These are phyloP conservation scores for Drosophila chauvacae DNA, from an alignment of 1,140 invertebrate species.

Conservation along the genomic window DNA sequence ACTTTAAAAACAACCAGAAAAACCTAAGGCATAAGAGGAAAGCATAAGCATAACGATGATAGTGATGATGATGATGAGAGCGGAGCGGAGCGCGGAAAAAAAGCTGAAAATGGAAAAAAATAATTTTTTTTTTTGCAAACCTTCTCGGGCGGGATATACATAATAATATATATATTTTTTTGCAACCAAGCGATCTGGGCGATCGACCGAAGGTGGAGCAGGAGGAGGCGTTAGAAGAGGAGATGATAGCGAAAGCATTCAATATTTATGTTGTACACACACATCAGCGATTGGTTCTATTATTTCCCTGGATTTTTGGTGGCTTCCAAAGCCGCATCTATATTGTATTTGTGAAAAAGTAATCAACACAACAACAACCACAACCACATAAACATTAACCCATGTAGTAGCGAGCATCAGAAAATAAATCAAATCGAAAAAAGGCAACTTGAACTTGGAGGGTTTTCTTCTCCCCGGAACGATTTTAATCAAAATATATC, in stretches of 20 bases:
- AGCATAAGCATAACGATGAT: neutral
- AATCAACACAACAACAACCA: neutral
- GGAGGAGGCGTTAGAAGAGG: neutral
- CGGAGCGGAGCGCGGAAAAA: neutral
- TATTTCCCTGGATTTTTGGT: slow-evolving; percentile 1
- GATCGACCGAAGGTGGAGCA: neutral
- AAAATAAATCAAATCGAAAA: slow-evolving; percentile 30
- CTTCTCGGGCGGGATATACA: slow-evolving; percentile 52
- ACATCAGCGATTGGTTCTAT: slow-evolving; percentile 16
- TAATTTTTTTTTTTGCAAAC: slow-evolving; percentile 41
- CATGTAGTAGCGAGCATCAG: slow-evolving; percentile 21
- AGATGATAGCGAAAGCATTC: slow-evolving; percentile 33
- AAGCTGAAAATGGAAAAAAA: slow-evolving; percentile 6
- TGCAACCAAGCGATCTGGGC: slow-evolving; percentile 38
- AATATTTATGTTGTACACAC: slow-evolving; percentile 31
- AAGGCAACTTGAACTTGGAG: neutral
- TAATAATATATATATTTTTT: slow-evolving; percentile 45
- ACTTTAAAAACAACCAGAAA: slow-evolving; percentile 38
- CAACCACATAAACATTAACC: slow-evolving; percentile 23
- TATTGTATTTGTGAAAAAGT: slow-evolving; percentile 3
- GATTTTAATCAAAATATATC: slow-evolving; percentile 1
- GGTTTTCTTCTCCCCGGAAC: neutral
- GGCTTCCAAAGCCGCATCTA: slow-evolving; percentile 19
- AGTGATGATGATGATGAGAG: neutral
- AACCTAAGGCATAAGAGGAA: slow-evolving; percentile 32